Percentiles rank a stretch among this genome's conserved stretches.
These are phyloP conservation scores for Lepidothrix coronata DNA, from an alignment of 2,113 vertebrate species.

Conservation along the genomic window DNA sequence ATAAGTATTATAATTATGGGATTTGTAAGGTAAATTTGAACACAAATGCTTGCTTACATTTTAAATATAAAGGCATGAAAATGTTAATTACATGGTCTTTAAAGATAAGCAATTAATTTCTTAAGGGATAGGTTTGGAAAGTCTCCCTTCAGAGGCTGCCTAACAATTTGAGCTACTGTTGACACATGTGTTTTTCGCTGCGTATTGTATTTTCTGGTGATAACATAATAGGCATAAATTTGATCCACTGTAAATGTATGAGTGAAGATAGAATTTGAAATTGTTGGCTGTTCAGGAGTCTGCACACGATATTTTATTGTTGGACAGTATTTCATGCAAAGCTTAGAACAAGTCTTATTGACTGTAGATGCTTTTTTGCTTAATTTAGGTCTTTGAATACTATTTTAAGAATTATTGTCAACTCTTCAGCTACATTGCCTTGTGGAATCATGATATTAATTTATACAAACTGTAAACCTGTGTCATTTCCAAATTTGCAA, in stretches of 20 bases:
- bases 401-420: not conserved
- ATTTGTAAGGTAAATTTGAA: not conserved
- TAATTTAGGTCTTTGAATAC: not conserved
- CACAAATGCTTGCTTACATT: not conserved
- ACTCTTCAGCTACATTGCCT: not conserved
- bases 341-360: not conserved
- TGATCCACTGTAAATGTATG: not conserved
- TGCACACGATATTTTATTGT: not conserved
- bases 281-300: slow-evolving; percentile 20
- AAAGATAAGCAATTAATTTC: not conserved
- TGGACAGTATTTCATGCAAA: not conserved
- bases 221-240: not conserved
- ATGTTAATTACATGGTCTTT: not conserved
- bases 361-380: not conserved
- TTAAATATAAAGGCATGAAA: not conserved
- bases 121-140: not conserved
- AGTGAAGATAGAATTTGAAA: slow-evolving; percentile 42
- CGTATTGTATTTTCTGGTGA: not conserved
- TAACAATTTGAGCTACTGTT: not conserved
- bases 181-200: not conserved
- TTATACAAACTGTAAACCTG: slow-evolving; percentile 10
- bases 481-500: not conserved
- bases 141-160: not conserved
- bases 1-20: not conserved
- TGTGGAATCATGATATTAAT: slow-evolving; percentile 27